Percentiles rank a stretch among this genome's conserved stretches.
Conservation (phyloP, 2,797 vertebrate species). For the Lutjanus campechanus region DNA sequence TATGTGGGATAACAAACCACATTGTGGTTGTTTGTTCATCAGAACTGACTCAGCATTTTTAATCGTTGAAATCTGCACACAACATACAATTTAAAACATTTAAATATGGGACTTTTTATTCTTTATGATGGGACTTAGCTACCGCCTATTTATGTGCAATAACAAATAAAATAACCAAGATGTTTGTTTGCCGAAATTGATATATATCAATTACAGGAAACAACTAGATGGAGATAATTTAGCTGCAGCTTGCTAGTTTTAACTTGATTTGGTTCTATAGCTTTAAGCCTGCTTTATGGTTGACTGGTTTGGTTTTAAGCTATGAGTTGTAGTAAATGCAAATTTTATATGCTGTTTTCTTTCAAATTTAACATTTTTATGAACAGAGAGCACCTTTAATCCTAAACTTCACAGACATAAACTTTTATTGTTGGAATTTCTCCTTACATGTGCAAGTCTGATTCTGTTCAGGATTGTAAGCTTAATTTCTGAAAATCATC, state of each 20-base stretch:
- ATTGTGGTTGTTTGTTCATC: too few relatives aligned
- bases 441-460: not conserved
- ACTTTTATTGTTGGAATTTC: not conserved
- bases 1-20: too few relatives aligned
- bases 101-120: too few relatives aligned
- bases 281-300: not conserved
- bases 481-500: not conserved
- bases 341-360: not conserved
- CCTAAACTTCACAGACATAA: not conserved
- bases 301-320: not conserved
- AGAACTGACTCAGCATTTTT: too few relatives aligned
- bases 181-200: not conserved
- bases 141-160: not conserved
- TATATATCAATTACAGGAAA: not conserved
- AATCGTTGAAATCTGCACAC: too few relatives aligned
- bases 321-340: too few relatives aligned
- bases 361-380: too few relatives aligned
- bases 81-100: too few relatives aligned
- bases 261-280: rapidly evolving
- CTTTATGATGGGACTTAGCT: too few relatives aligned
- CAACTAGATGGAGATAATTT: not conserved
- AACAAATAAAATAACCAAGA: not conserved
- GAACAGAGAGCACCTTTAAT: not conserved
- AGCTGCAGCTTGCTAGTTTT: not conserved
- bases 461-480: not conserved